Base-by-base conservation (phyloP, 2,888 invertebrate species). In the Nasonovia ribisnigri region DNA sequence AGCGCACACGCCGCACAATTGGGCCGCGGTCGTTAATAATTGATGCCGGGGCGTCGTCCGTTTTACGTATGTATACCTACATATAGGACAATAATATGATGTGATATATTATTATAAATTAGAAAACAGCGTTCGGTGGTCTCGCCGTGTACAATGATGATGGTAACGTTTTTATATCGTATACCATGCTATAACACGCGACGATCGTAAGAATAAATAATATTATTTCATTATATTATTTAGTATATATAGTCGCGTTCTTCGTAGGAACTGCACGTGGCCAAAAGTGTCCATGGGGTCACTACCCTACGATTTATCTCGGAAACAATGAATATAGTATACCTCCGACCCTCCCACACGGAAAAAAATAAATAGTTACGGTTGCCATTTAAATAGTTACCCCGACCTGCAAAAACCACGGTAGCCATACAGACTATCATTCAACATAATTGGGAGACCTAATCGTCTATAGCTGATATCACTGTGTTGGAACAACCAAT, bases 121-220 rank as follows among this genome's bases (percentile, higher is more conserved):
- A n/a, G n/a, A 67, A 67, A 67, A 67, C 67, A 67, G n/a, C 67
- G 16, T 67, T 67, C n/a, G 67, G 67, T 67, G 67, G n/a, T 67
- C 67, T 16, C 16, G 16, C 6, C 1, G 67, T 5, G 16, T 1
- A n/a, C n/a, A 67, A 67, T 60, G 11, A 29, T 29, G 11, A n/a
- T 60, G 13, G 1, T 48, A 48, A 48, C n/a, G n/a, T n/a, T n/a
- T n/a, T n/a, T 48, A 48, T n/a, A 13, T 60, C 13, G 60, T 67
- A 67, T n/a, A 60, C 13, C 13, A n/a, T n/a, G 16, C n/a, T 51
- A 51, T 51, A n/a, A n/a, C n/a, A 54, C 20, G 54, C 48, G 48
- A 13, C 60, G 13, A 60, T n/a, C n/a, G 60, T 60, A n/a, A n/a
- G 11, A n/a, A n/a, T 29, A 29, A 60, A 48, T 48, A 16, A 48